Evolutionary conservation across 2,888 invertebrate genomes (phyloP).

Genomic region (Bursaphelenchus okinawaensis): DNA sequence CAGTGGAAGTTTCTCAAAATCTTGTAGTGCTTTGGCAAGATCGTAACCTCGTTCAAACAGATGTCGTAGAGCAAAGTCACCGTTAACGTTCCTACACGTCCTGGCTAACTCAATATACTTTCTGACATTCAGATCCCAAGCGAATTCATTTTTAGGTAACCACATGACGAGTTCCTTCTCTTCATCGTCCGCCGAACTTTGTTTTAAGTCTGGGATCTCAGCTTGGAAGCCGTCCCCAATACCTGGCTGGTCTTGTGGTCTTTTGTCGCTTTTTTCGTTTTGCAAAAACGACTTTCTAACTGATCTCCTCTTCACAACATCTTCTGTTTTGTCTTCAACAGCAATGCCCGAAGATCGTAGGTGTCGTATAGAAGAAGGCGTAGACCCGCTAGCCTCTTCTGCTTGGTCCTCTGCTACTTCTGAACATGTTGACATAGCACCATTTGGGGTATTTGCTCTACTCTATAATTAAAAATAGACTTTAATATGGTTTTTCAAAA

Average conservation of each 20-base stretch:
- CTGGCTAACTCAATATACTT: slow-evolving; percentile 2
- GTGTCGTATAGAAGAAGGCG: neutral
- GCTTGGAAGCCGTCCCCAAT: slow-evolving; percentile 6
- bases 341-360: slow-evolving; percentile 2
- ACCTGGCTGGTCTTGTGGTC: neutral
- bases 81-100: slow-evolving; percentile 3
- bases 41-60: slow-evolving; percentile 1
- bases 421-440: neutral
- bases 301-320: slow-evolving; percentile 3
- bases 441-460: neutral
- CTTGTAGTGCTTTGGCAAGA: neutral
- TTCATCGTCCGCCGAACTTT: neutral
- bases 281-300: slow-evolving; percentile 5
- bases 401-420: neutral
- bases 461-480: neutral
- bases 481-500: too few species aligned
- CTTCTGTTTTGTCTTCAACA: neutral
- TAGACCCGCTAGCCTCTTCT: neutral
- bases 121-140: neutral
- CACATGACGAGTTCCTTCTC: neutral
- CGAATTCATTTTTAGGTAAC: slow-evolving; percentile 1
- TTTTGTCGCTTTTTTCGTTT: neutral
- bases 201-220: neutral
- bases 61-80: slow-evolving; percentile 4
- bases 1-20: slow-evolving; percentile 4